These are phyloP conservation scores for Bradypodion ventrale DNA, from an alignment of 2,797 vertebrate genomes.

Conservation along the genomic window DNA sequence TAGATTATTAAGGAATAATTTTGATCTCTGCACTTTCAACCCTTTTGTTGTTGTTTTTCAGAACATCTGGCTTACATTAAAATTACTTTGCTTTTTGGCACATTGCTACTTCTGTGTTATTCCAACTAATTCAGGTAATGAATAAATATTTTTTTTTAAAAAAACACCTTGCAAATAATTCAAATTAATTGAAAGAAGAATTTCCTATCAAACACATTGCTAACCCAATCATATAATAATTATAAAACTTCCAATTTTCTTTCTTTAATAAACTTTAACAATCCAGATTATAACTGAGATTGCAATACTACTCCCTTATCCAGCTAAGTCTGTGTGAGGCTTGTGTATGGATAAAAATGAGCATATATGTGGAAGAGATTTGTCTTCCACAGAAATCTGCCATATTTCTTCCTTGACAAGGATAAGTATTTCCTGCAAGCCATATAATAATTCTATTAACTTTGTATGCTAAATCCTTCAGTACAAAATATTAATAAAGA, in stretches of 20 bases:
- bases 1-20: neutral
- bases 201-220: too few species aligned
- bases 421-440: neutral
- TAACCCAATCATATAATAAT: neutral
- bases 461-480: neutral
- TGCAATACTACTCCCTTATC: too few species aligned
- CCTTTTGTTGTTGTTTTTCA: neutral
- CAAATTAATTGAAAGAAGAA: too few species aligned
- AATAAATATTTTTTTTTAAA: too few species aligned
- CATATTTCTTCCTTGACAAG: neutral
- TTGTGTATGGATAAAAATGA: too few species aligned
- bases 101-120: neutral
- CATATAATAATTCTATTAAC: neutral
- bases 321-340: too few species aligned
- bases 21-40: neutral
- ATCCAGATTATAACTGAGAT: too few species aligned
- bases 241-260: too few species aligned
- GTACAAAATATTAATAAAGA: neutral
- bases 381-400: neutral
- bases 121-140: neutral
- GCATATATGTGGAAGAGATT: too few species aligned
- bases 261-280: too few species aligned
- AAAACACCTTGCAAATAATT: too few species aligned
- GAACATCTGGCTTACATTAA: neutral
- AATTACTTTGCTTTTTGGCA: neutral